Evolutionary conservation across 2,888 invertebrate species (phyloP).

Genomic region (Hirudinaria manillensis): DNA sequence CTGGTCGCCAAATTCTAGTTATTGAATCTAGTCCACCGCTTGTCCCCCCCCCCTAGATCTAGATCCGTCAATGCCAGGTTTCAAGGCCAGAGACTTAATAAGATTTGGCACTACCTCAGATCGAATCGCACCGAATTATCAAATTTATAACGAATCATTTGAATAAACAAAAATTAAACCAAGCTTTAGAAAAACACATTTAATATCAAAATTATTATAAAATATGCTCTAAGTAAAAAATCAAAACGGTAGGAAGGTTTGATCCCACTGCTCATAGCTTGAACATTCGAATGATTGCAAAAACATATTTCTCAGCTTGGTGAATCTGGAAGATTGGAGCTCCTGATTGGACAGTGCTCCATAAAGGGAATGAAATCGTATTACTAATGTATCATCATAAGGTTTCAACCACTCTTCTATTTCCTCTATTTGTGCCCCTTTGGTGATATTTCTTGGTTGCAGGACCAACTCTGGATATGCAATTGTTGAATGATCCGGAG

Average conservation of each 20-base stretch:
- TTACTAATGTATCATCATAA: conserved; percentile 24
- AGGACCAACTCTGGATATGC: background rate
- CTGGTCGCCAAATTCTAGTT: no score
- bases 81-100: no score
- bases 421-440: conserved; percentile 31
- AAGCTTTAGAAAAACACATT: background rate
- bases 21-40: no score
- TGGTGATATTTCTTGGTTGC: conserved; percentile 10
- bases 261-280: conserved; percentile 34
- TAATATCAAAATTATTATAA: no score
- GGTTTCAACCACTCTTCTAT: conserved; percentile 32
- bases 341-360: conserved; percentile 18
- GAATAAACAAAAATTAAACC: no score
- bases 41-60: no score
- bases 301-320: background rate
- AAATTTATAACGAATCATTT: no score
- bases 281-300: conserved; percentile 27
- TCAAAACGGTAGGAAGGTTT: conserved; percentile 23
- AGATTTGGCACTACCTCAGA: no score
- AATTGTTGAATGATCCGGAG: background rate
- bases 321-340: conserved; percentile 13
- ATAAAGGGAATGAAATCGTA: conserved; percentile 37
- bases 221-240: background rate
- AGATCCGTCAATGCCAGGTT: no score
- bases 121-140: no score